Base-by-base conservation (phyloP, 2,113 vertebrate species). In the Halichoeres trimaculatus region DNA sequence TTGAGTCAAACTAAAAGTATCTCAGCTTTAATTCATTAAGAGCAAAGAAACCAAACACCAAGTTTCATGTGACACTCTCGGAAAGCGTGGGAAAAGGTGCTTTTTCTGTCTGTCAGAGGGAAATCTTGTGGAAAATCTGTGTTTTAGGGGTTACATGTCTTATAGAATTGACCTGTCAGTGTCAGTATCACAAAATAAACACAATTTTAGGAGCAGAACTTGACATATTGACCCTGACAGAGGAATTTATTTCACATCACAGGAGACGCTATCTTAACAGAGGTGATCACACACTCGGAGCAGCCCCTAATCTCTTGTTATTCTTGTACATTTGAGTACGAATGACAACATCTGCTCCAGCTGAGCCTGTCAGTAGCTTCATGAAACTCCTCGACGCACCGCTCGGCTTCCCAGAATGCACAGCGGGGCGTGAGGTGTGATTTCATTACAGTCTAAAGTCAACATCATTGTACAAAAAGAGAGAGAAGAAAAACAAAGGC, bases 271-370 rank as follows among this genome's bases (percentile, higher is more conserved):
- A 16, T 71, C 74, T 54, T 58, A 74, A 81, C 60, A 71, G 69
- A 51, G 70, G 60, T 17, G 11, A 69, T 64, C 72, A 58, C 68
- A 62, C 41, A 16, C 60, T 74, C 36, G 22, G 56, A 59, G 45
- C 36, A 14, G 50, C 53, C 73, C 72, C 56, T 62, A 48, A 47
- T 74, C 70, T 66, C 30, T 47, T 86, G 67, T 87, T 85, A 30
- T 87, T 70, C 63, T 78, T 78, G 58, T 35, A 57, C 57, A 81
- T 66, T 64, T 63, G 70, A 85, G 58, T 35, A 11, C 16, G 61
- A 74, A 47, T 76, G 48, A 69, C 45, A 67, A 81, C 85, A 89
- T 81, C 70, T 87, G 76, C 66, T 85, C 85, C 76, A 47, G 74
- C 87, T 76, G 84, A 48, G 84, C 55, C 63, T 20, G 35, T 76